phyloP scores from a whole-genome alignment of 2,113 vertebrate species.

The Leptobrachium ailaonicum region DNA sequence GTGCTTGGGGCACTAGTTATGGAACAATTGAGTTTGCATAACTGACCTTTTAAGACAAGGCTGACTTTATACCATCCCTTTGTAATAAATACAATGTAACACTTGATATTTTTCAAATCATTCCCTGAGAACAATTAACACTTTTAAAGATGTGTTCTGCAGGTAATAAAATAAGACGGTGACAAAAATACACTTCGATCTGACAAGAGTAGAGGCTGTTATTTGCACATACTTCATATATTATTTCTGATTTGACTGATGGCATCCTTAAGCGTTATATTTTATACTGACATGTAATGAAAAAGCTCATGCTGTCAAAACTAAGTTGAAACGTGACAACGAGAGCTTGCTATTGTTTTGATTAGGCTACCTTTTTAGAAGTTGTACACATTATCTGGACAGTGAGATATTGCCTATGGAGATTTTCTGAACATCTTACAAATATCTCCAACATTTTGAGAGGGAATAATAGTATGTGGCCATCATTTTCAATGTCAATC shows the following conservation, averaged over 20 bases:
- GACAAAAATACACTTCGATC: background rate
- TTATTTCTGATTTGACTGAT: slow-evolving; percentile 29
- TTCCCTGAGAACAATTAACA: background rate
- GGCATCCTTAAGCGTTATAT: slow-evolving; percentile 8
- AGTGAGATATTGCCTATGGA: slow-evolving; percentile 3
- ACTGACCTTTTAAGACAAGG: no score
- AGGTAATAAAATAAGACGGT: background rate
- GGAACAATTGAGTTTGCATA: no score
- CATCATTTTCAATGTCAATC: background rate
- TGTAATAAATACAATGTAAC: no score
- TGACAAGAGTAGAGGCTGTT: slow-evolving; percentile 11
- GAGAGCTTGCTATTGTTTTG: slow-evolving; percentile 24
- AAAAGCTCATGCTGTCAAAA: slow-evolving; percentile 17
- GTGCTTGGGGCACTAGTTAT: no score
- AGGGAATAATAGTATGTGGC: background rate
- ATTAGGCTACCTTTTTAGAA: slow-evolving; percentile 14
- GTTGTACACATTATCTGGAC: slow-evolving; percentile 3
- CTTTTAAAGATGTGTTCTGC: background rate
- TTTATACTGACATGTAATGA: slow-evolving; percentile 25
- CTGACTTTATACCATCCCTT: no score
- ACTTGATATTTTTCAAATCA: background rate
- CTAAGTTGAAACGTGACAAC: slow-evolving; percentile 9
- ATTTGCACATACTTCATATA: slow-evolving; percentile 8
- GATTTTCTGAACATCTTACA: slow-evolving; percentile 2
- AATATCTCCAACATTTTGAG: background rate